Percentiles rank a stretch among this genome's conserved stretches.
phyloP scores from a whole-genome alignment of 2,113 vertebrate genomes.

The Lates calcarifer region DNA sequence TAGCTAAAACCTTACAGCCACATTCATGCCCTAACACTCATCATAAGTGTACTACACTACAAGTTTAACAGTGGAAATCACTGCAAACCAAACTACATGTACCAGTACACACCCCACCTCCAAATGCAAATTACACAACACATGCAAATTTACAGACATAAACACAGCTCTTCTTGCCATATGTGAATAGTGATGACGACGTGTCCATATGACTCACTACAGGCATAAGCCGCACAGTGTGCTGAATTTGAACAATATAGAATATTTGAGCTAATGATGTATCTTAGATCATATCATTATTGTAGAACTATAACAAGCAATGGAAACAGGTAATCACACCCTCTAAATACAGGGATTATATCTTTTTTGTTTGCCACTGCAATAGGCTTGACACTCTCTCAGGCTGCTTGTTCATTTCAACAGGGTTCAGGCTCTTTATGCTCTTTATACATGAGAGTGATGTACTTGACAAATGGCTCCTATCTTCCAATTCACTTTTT shows the following conservation, averaged over 20 bases:
- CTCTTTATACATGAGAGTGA: constrained; percentile 12
- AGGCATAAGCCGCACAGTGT: neutral
- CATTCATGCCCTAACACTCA: neutral
- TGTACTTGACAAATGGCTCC: constrained; percentile 38
- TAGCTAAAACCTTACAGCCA: neutral
- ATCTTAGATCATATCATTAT: no score
- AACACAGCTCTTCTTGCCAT: constrained; percentile 9
- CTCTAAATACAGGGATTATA: neutral
- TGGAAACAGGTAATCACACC: neutral
- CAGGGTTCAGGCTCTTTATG: neutral
- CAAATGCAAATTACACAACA: constrained; percentile 41
- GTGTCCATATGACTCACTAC: constrained; percentile 22
- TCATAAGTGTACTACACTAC: neutral
- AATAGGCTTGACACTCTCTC: neutral
- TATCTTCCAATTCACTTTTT: constrained; percentile 23
- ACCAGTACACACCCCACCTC: neutral
- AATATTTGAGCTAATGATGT: neutral
- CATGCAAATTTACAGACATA: constrained; percentile 30
- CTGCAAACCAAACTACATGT: neutral
- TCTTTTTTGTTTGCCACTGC: neutral
- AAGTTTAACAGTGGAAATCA: neutral
- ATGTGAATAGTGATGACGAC: constrained; percentile 10
- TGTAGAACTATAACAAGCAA: neutral
- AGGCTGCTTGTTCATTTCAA: neutral
- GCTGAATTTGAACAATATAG: neutral